Conservation (phyloP, 2,113 vertebrate genomes). For the Halcyon senegalensis region DNA sequence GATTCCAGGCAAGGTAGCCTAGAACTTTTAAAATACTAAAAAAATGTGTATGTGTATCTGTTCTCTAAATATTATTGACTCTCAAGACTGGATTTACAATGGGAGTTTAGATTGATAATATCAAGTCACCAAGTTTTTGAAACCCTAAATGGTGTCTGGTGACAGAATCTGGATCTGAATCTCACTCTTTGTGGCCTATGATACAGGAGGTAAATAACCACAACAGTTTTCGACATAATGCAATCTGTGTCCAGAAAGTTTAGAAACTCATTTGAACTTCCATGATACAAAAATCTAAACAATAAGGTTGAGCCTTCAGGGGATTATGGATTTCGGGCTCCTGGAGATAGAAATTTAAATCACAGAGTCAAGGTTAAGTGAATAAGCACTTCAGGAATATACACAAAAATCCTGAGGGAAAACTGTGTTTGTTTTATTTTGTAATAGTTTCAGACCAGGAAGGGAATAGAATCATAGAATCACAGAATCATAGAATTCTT, state of each 20-base stretch:
- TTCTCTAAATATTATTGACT: background rate
- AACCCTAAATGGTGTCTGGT: background rate
- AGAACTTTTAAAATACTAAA: background rate
- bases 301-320: background rate
- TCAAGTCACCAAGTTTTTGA: background rate
- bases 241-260: background rate
- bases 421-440: background rate
- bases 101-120: background rate
- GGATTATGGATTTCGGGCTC: background rate
- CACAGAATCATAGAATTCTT: no score
- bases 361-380: background rate
- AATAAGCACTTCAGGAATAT: background rate
- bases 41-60: accelerated
- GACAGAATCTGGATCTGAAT: background rate
- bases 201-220: background rate
- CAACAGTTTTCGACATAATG: background rate
- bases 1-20: background rate
- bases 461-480: background rate
- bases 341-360: background rate
- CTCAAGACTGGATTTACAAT: background rate
- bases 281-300: background rate
- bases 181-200: background rate
- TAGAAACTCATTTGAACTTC: background rate
- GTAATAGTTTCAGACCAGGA: background rate
- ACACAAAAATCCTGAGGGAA: background rate